Base-by-base conservation (phyloP, 2,888 invertebrate species). In the Epicampocera succincta region DNA sequence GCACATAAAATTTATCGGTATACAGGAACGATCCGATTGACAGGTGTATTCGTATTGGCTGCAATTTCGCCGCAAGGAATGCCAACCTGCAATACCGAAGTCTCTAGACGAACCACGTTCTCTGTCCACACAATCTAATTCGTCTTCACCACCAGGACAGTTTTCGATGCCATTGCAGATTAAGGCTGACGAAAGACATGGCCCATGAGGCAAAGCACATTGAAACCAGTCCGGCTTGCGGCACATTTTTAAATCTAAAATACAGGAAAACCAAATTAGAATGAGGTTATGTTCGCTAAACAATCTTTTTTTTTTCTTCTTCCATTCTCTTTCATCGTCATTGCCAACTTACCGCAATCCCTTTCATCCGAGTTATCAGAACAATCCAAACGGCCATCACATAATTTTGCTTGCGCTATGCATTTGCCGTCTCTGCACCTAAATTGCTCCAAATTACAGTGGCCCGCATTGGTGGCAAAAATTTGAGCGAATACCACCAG, bases 151-250 rank as follows among this genome's bases (percentile, higher is more conserved):
- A 86, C 95, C 95, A 0, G 92, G 91, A 85, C 95, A 95, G 86
- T 95, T 95, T 0, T 91, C 89, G 61, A 92, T 92, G 13, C 93
- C 93, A 90, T 97, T 95, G 91, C 97, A 97, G 4, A 95, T 91
- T 93, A 95, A 95, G 6, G 91, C 88, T 56, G 90, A 89, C 0
- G 95, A 94, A 79, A 97, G 94, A 90, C 97, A 97, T 40, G 93
- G 92, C 13, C 89, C 89, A 17, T 93, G 93, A 63, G 87, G 84
- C 84, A 88, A 87, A 46, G 87, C 85, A 83, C 91, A 91, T 84
- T 87, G 87, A 85, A 87, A 90, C 89, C 89, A 91, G 74, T 90
- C 86, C n/a, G 91, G 91, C 42, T 85, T 86, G 60, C 85, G 87
- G 85, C 91, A 91, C 80, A 87, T 74, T 78, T 86, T 87, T 54